Percentiles rank a stretch among this genome's conserved stretches.
phyloP scores from a whole-genome alignment of 2,113 vertebrate genomes.

The Syngnathus floridae region DNA sequence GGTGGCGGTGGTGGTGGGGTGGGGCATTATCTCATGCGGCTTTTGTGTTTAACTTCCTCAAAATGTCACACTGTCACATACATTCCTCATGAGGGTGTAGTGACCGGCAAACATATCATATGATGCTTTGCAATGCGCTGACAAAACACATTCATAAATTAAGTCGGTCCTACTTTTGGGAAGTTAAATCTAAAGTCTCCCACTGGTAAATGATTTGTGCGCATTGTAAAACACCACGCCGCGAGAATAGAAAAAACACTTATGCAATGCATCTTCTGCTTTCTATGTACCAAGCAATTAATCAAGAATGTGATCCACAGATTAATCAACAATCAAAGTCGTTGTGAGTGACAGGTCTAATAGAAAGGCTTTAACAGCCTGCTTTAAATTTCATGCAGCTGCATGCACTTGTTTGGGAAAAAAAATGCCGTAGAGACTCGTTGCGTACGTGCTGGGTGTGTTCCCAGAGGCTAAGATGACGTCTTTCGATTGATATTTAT shows the following conservation, averaged over 20 bases:
- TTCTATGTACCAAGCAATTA: not conserved
- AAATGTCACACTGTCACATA: conserved; percentile 26
- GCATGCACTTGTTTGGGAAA: not conserved
- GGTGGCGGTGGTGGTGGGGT: not conserved
- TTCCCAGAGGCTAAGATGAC: conserved; percentile 2
- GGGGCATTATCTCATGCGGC: conserved; percentile 19
- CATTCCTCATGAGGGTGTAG: conserved; percentile 15
- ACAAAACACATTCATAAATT: not conserved
- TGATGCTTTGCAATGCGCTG: not conserved
- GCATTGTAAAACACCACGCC: not conserved
- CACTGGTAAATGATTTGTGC: not conserved
- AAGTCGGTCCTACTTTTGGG: not conserved
- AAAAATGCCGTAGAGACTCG: not conserved
- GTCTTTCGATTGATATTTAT: not conserved
- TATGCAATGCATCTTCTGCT: not conserved
- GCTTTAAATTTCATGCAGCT: conserved; percentile 11
- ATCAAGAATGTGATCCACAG: not conserved
- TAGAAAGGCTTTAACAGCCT: not conserved
- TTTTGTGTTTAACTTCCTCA: conserved; percentile 35
- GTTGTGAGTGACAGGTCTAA: not conserved
- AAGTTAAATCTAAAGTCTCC: not conserved
- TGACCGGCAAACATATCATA: conserved; percentile 11
- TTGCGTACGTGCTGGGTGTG: not conserved
- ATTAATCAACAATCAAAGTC: not conserved
- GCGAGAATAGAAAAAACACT: not conserved